Conservation (phyloP, 2,797 vertebrate genomes). For the Enteromius unitaeniatus region DNA sequence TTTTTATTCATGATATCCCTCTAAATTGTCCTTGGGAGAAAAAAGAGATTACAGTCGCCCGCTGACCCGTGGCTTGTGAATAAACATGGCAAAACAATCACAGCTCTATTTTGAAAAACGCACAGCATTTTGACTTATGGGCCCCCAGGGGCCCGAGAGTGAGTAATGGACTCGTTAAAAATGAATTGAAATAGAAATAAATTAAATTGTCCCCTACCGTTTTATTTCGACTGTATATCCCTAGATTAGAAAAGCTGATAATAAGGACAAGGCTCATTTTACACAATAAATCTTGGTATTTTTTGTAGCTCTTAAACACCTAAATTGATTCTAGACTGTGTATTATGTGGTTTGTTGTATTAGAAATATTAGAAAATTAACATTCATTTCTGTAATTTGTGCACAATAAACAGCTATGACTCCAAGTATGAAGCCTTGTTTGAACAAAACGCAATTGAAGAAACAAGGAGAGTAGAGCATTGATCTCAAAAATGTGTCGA, state of each 20-base stretch:
- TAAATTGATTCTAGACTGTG: background rate
- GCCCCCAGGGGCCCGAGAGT: slow-evolving; percentile 61
- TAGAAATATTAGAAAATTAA: background rate
- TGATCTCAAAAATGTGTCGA: slow-evolving; percentile 35
- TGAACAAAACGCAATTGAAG: slow-evolving; percentile 38
- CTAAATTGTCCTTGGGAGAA: slow-evolving; percentile 84
- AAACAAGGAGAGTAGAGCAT: slow-evolving; percentile 28
- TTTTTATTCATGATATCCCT: slow-evolving; percentile 84
- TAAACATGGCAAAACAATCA: slow-evolving; percentile 84
- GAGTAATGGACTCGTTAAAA: slow-evolving; percentile 66
- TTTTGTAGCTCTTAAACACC: background rate
- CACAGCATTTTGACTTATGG: slow-evolving; percentile 64
- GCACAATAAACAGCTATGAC: background rate
- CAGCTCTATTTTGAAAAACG: slow-evolving; percentile 73
- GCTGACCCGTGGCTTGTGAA: slow-evolving; percentile 80
- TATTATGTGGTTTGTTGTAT: background rate
- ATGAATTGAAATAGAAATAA: slow-evolving; percentile 67
- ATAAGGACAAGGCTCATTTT: slow-evolving; percentile 26
- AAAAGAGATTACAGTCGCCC: slow-evolving; percentile 74
- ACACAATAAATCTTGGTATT: slow-evolving; percentile 10
- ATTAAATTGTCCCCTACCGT: slow-evolving; percentile 61
- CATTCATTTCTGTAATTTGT: background rate
- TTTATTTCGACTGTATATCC: slow-evolving; percentile 48
- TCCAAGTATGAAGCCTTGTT: slow-evolving; percentile 29
- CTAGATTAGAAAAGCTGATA: slow-evolving; percentile 30